Conservation (phyloP, 2,113 vertebrate species). For the Setophaga petechia region DNA sequence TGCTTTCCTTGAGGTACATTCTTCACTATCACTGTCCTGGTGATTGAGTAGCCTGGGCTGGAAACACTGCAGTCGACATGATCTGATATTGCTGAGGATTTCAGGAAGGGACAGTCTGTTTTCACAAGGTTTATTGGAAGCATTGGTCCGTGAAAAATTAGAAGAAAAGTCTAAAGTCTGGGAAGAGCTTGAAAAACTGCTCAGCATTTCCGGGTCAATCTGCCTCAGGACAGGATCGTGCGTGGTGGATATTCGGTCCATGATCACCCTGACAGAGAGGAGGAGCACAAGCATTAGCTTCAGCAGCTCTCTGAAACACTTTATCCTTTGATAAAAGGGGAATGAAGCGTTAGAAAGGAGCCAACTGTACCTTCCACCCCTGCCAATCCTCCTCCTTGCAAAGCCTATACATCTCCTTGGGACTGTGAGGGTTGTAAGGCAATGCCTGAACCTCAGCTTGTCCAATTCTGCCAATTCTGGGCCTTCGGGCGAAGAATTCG, state of each 20-base stretch:
- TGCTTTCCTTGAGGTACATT: slow-evolving; percentile 83
- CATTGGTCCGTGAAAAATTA: slow-evolving; percentile 82
- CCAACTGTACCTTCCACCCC: slow-evolving; percentile 86
- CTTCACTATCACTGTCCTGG: slow-evolving; percentile 79
- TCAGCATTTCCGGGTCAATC: slow-evolving; percentile 85
- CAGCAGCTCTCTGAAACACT: neutral
- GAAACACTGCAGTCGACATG: slow-evolving; percentile 90
- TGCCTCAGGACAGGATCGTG: slow-evolving; percentile 83
- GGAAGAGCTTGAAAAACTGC: slow-evolving; percentile 78
- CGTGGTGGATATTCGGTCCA: slow-evolving; percentile 87
- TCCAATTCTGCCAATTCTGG: slow-evolving; percentile 78
- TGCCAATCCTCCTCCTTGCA: slow-evolving; percentile 85
- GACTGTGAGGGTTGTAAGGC: slow-evolving; percentile 86
- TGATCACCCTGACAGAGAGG: slow-evolving; percentile 77
- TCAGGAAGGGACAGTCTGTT: slow-evolving; percentile 87
- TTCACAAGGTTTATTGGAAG: slow-evolving; percentile 86
- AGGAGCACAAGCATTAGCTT: neutral
- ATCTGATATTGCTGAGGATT: slow-evolving; percentile 90
- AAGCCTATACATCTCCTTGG: slow-evolving; percentile 87
- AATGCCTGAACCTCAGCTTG: slow-evolving; percentile 82
- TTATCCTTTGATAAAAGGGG: neutral
- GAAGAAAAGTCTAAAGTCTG: slow-evolving; percentile 79
- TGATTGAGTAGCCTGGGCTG: slow-evolving; percentile 82
- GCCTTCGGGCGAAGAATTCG: slow-evolving; percentile 65
- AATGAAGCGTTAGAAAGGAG: neutral